Evolutionary conservation across 2,888 invertebrate species (phyloP), one percentile per base, ranked within the genome.

Genomic region (Allophyes oxyacanthae): DNA sequence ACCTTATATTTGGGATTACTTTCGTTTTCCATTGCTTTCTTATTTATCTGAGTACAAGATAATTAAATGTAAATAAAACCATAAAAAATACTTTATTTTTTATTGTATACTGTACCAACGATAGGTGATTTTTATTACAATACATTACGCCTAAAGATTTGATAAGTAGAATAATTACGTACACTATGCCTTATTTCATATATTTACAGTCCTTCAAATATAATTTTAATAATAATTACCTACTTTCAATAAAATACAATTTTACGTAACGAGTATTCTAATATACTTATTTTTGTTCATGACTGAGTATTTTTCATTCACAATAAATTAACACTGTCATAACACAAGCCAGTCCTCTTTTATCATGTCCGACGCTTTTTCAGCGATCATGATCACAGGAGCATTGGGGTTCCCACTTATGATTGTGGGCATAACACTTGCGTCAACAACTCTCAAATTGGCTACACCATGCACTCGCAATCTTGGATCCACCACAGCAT

Each of bases 371-470:
- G 98, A 96, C 0, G 96, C 98, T 84, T 98, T 98, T 80, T 98
- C 98, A 0, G 97, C 98, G 48, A 98, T 98, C 97, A 98, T 98
- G 40, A 98, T 97, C 1, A 96, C 96, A 0, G 98, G 98, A 0
- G 98, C 98, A 84, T 98, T 98, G 0, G 98, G 98, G 89, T 98
- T 98, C 0, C 98, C 98, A 83, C 97, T 98, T 10, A 98, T 95
- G 60, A 98, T 98, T 0, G 95, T 96, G 0, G 98, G 98, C 98
- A 98, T 98, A 48, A 98, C 96, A 65, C 97, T 97, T 0, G 97
- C 98, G 82, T 98, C 98, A 0, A 96, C 96, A 0, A 98, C 97
- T 61, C 98, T 94, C 20, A 98, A 87, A 26, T 96, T 96, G 0
- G 96, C 95, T 0, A 98, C 95, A 0, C 98, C 98, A 68, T 97